Percentiles rank a stretch among this genome's conserved stretches.
Conservation (phyloP, 2,113 vertebrate species). For the Hepsetus odoe region DNA sequence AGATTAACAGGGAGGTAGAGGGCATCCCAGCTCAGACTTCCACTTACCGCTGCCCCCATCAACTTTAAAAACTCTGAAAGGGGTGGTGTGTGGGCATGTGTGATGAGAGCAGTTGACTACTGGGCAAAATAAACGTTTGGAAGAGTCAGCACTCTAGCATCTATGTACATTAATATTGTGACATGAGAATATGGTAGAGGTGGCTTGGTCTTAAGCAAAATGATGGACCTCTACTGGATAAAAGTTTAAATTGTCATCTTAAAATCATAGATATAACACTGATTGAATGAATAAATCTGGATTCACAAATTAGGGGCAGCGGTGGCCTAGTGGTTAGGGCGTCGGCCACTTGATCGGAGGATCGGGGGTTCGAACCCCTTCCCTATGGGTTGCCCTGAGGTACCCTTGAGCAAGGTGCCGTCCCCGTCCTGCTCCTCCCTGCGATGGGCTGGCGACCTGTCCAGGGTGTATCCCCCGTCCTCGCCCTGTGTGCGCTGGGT, state of each 20-base stretch:
- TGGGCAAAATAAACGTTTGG: not conserved
- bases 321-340: too few species aligned
- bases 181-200: not conserved
- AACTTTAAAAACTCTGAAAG: constrained; percentile 12
- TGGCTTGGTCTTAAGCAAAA: not conserved
- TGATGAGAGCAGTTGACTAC: constrained; percentile 4
- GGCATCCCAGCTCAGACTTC: constrained; percentile 4
- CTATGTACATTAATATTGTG: not conserved
- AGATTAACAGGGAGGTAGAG: constrained; percentile 65
- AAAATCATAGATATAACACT: too few species aligned
- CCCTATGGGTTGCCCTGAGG: too few species aligned
- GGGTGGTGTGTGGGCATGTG: not conserved
- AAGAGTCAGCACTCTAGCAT: not conserved
- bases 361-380: too few species aligned
- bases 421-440: too few species aligned
- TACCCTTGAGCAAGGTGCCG: too few species aligned
- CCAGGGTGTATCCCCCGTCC: too few species aligned
- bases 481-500: too few species aligned
- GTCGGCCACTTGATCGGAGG: too few species aligned
- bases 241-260: not conserved
- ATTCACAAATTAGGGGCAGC: too few species aligned
- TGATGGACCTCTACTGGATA: not conserved
- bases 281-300: too few species aligned
- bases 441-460: too few species aligned
- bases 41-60: constrained; percentile 8